Evolutionary conservation across 2,797 vertebrate species (phyloP).

Genomic region (Agapornis canus): DNA sequence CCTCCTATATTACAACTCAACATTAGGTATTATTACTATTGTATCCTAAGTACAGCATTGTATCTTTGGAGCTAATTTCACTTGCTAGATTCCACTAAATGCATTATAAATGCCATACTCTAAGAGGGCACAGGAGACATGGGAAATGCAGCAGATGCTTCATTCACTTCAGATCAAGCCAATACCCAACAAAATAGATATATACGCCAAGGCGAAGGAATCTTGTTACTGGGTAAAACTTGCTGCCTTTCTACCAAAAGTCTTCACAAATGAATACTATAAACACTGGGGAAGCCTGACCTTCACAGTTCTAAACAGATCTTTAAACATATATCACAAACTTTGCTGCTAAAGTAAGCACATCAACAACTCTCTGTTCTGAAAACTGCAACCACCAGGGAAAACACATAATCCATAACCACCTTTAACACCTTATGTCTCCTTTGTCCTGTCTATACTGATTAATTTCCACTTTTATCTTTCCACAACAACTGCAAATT

Average conservation of each 20-base stretch:
- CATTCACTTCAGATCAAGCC: background rate
- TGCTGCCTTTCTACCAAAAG: background rate
- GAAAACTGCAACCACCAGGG: background rate
- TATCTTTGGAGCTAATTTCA: background rate
- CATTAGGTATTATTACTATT: background rate
- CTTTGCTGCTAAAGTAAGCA: background rate
- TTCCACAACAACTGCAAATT: conserved; percentile 14
- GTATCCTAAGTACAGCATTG: background rate
- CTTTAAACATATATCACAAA: background rate
- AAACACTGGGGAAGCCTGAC: background rate
- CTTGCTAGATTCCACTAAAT: background rate
- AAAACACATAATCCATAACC: background rate
- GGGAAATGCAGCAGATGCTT: background rate
- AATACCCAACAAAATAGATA: background rate
- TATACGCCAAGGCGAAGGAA: background rate
- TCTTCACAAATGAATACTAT: background rate
- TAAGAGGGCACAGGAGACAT: background rate
- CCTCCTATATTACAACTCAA: background rate
- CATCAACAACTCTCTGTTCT: background rate
- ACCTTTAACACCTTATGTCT: background rate
- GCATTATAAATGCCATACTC: background rate
- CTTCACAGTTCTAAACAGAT: background rate
- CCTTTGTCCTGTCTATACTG: background rate
- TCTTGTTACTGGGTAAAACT: background rate
- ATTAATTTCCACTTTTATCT: background rate